These are phyloP conservation scores for Notocelia uddmanniana DNA, from an alignment of 2,888 invertebrate species.

Conservation along the genomic window DNA sequence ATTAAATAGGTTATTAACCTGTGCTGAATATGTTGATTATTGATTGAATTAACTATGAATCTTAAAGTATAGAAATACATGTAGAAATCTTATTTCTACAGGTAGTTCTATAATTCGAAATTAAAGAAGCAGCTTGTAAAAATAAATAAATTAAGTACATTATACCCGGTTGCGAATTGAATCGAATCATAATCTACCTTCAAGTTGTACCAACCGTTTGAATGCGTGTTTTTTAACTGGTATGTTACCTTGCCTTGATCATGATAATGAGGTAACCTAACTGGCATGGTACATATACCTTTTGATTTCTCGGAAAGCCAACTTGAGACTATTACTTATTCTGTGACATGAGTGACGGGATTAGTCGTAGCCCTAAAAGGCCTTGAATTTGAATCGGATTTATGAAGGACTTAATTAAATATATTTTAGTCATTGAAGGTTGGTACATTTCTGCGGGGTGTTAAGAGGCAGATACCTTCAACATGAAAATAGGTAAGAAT, in stretches of 20 bases:
- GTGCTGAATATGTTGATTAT: neutral
- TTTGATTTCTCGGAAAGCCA: neutral
- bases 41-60: conserved; percentile 20
- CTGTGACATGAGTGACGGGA: too few species aligned
- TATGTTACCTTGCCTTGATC: neutral
- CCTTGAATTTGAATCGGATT: neutral
- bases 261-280: neutral
- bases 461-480: neutral
- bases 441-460: neutral
- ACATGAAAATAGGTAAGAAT: neutral
- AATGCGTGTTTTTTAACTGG: neutral
- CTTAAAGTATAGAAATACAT: too few species aligned
- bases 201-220: neutral
- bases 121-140: too few species aligned
- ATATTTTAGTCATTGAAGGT: neutral
- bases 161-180: neutral
- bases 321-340: too few species aligned
- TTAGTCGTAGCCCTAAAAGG: neutral
- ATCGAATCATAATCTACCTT: too few species aligned
- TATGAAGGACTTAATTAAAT: conserved; percentile 2
- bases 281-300: neutral
- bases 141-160: neutral
- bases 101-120: conserved; percentile 4
- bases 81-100: conserved; percentile 9
- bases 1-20: conserved; percentile 33